Evolutionary conservation across 2,888 invertebrate genomes (phyloP).

Genomic region (Drosophila stalkeri): DNA sequence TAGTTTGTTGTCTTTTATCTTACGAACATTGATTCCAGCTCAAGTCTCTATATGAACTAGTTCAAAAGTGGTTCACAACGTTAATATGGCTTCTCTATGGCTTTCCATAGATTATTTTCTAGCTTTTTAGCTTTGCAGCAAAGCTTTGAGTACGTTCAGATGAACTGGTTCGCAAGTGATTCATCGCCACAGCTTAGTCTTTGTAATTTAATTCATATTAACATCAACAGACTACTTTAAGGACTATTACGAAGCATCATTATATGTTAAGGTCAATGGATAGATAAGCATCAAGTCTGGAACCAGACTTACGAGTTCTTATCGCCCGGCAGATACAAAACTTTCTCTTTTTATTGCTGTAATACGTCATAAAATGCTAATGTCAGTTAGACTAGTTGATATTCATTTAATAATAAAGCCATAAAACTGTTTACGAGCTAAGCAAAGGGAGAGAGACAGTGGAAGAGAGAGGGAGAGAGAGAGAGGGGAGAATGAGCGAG

Average conservation of each 20-base stretch:
- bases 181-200: neutral
- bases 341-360: neutral
- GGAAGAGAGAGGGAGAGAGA: neutral
- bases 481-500: neutral
- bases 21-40: no score
- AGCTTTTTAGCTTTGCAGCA: neutral
- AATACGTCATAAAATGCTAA: slow-evolving; percentile 2
- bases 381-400: slow-evolving; percentile 1
- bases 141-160: neutral
- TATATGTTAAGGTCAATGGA: neutral
- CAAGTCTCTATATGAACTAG: neutral
- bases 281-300: neutral
- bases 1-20: no score
- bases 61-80: neutral
- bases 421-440: slow-evolving; percentile 1
- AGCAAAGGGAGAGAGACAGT: no score
- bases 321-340: neutral
- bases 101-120: neutral
- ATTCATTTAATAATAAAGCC: neutral
- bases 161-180: neutral
- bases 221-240: neutral
- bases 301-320: neutral
- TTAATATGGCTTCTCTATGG: neutral
- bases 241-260: neutral
- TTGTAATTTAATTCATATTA: neutral